Conservation (phyloP, 92 coral and sea anemone genomes). For the Palythoa heliodiscus region DNA sequence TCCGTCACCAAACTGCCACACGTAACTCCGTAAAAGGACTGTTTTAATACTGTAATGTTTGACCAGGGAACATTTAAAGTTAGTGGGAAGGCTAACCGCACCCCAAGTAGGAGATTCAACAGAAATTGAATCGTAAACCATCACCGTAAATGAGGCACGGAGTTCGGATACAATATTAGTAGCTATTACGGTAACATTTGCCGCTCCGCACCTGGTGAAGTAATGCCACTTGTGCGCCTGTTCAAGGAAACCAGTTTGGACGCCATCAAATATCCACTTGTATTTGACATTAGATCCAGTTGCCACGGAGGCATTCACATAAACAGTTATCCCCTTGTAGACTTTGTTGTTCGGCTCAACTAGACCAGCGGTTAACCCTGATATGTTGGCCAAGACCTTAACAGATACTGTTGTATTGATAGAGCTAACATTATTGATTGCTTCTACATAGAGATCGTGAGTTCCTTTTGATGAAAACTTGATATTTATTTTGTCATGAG, state of each 20-base stretch:
- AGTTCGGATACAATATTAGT: conserved; percentile 59
- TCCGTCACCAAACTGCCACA: conserved; percentile 86
- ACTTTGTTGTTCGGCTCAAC: conserved; percentile 36
- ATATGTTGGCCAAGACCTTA: conserved; percentile 51
- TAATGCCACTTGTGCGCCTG: conserved; percentile 46
- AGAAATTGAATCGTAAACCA: conserved; percentile 56
- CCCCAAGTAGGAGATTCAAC: conserved; percentile 52
- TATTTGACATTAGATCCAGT: conserved; percentile 63
- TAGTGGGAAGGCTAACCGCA: conserved; percentile 1
- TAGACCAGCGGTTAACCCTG: conserved; percentile 60
- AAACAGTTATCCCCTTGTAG: conserved; percentile 63
- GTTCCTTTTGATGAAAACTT: conserved; percentile 60
- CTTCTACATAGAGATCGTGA: conserved; percentile 60
- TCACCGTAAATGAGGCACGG: conserved; percentile 47
- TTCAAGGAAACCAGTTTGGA: conserved; percentile 44
- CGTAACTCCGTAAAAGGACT: conserved; percentile 15
- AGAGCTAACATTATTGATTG: conserved; percentile 75
- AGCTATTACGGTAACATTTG: conserved; percentile 72
- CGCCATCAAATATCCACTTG: conserved; percentile 75
- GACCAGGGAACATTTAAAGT: conserved; percentile 51
- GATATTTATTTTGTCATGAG: conserved; percentile 50
- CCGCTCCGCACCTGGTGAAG: conserved; percentile 52
- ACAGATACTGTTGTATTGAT: conserved; percentile 53
- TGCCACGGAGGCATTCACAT: conserved; percentile 57
- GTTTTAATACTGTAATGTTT: neutral